Percentiles rank a stretch among this genome's conserved stretches.
These are phyloP conservation scores for Agrochola lota DNA, from an alignment of 2,888 invertebrate species.

Conservation along the genomic window DNA sequence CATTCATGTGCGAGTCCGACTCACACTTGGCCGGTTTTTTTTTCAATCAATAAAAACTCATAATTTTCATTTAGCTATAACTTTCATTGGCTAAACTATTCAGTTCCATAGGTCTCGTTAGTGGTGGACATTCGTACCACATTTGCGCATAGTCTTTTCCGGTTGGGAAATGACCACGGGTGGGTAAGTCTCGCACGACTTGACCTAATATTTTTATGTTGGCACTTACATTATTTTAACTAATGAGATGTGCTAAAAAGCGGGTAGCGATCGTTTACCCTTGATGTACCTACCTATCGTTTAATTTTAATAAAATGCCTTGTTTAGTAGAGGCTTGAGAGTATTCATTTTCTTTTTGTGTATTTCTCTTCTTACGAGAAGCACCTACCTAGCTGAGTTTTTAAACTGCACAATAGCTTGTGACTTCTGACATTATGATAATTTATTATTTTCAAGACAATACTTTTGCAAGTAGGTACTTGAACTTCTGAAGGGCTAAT, in stretches of 20 bases:
- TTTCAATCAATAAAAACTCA: no score
- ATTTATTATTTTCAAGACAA: background rate
- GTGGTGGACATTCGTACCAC: no score
- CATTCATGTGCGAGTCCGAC: no score
- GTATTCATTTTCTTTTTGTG: background rate
- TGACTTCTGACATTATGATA: background rate
- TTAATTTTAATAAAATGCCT: background rate
- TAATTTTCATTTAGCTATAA: no score
- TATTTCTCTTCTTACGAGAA: background rate
- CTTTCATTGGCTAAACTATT: no score
- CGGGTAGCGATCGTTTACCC: background rate
- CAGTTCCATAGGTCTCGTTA: no score
- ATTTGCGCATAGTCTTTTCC: background rate
- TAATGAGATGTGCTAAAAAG: slow-evolving; percentile 11
- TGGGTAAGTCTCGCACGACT: no score
- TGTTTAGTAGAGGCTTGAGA: background rate
- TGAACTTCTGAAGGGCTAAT: background rate
- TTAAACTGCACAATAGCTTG: background rate
- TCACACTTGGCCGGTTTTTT: no score
- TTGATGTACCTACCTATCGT: background rate
- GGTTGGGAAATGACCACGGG: background rate
- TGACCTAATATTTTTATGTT: slow-evolving; percentile 4
- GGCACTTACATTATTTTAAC: background rate
- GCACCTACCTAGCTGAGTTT: background rate
- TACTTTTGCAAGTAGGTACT: background rate